These are phyloP conservation scores for Drosophila teissieri DNA, from an alignment of 1,140 invertebrate species.

Conservation along the genomic window DNA sequence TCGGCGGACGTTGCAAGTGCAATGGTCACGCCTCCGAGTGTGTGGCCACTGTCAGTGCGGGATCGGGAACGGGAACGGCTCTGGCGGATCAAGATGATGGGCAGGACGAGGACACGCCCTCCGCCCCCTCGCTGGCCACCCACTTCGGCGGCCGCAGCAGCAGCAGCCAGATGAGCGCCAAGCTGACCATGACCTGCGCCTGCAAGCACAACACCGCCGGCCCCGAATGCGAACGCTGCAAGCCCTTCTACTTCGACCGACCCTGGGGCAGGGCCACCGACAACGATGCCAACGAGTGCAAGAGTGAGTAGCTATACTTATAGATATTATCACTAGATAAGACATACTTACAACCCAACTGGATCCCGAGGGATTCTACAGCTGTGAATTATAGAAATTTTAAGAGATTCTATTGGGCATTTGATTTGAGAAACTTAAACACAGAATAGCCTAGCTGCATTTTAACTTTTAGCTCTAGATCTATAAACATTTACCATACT, in stretches of 20 bases:
- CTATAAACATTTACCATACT: too few species aligned
- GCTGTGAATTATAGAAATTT: too few species aligned
- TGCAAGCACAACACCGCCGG: conserved; percentile 99
- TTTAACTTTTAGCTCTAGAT: too few species aligned
- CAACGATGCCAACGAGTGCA: conserved; percentile 98
- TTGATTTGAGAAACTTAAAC: too few species aligned
- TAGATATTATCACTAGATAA: too few species aligned
- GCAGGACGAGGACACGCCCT: conserved; percentile 85
- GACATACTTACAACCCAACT: too few species aligned
- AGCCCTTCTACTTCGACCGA: conserved; percentile 99
- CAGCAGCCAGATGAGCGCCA: conserved; percentile 58
- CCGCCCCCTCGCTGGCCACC: conserved; percentile 12
- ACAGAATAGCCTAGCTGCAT: too few species aligned
- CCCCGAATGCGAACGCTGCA: conserved; percentile 98
- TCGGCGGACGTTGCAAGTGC: conserved; percentile 99
- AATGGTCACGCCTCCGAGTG: conserved; percentile 99
- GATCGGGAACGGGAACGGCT: conserved; percentile 2
- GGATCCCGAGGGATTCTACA: too few species aligned
- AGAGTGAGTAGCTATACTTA: conserved; percentile 89
- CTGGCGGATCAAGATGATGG: conserved; percentile 52
- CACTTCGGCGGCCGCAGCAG: conserved; percentile 66
- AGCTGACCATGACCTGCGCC: conserved; percentile 92
- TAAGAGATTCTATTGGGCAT: too few species aligned
- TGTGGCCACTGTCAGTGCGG: conserved; percentile 55
- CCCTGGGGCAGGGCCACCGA: conserved; percentile 99